Base-by-base conservation (phyloP, 1,140 invertebrate genomes). In the Diachasmimorpha longicaudata region DNA sequence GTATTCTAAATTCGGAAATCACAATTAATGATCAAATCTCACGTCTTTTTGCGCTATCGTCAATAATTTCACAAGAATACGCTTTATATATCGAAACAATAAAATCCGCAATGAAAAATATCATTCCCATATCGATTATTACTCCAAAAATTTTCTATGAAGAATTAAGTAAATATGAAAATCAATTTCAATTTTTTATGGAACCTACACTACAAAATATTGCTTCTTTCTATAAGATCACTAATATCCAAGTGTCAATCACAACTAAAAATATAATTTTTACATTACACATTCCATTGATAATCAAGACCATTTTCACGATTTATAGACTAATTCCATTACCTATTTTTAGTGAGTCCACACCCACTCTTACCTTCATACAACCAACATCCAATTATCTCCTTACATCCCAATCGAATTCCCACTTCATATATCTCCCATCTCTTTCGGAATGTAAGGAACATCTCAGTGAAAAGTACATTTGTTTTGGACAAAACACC, bases 51-150 rank as follows among this genome's bases (percentile, higher is more conserved):
- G 78, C 39, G 71, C 58, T 72, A 19, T 79, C 75, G 31, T 72
- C 44, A 44, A 80, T 69, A 69, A 70, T 83, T 37, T 79, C 78
- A 58, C 77, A 81, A 23, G 81, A 85, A 67, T 81, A 81, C 37
- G 72, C 83, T 52, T 79, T 81, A 69, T 72, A 67, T 39, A 74
- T 85, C 2, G 25, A 75, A 1, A 80, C 81, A 21, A 83, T 85
- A 10, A 42, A 83, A 37, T 81, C 84, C 55, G 79, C 74, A 0
- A 85, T 81, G 80, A 75, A 81, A 4, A 79, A 79, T 19, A 81
- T 74, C 2, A 78, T 86, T 23, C 81, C 83, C 44, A 83, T 79
- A 1, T 82, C 78, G 44, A 80, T 85, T n/a, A 82, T 84, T 72
- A 75, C 77, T 31, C 67, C 80, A 16, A 77, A 77, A 55, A 52